Evolutionary conservation across 2,797 vertebrate species (phyloP), one percentile per base, ranked within the genome.

Genomic region (Xiphorhynchus erythropygius): DNA sequence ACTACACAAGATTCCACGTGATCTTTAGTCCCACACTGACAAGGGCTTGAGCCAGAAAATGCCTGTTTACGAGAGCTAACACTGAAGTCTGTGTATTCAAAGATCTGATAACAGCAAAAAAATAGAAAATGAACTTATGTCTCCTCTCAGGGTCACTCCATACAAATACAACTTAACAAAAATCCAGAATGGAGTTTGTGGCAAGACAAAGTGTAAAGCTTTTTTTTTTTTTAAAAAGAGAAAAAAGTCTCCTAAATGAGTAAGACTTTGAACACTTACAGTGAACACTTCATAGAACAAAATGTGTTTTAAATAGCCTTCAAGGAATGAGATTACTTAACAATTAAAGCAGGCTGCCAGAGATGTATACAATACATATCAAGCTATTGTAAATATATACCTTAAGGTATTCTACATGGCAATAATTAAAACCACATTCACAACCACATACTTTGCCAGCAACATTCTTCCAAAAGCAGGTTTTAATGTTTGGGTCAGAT

Each of bases 121-220:
- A 78, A 22, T 12, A 27, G 32, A 83, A 86, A 28, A 75, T 22
- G 4, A 86, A 46, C 18, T 77, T 73, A 11, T 12, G 33, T 59
- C 46, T 81, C 39, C 69, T 86, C 93, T 88, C 71, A 96, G 35
- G 84, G 87, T 75, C 76, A 76, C 74, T 75, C 93, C 82, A 86
- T n/a, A 84, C 57, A 89, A 83, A 80, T n/a, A 35, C 42, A 46
- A 70, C 80, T 89, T 84, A 89, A 70, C 50, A 93, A 42, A 95
- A 94, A 75, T 53, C n/a, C 10, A 52, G 39, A 39, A 79, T 32
- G 25, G 28, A 91, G 27, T 52, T 21, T 64, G 28, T 39, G 53
- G 63, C 50, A 92, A 39, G 30, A 50, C 24, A 83, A 81, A 92
- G 91, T n/a, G 27, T 41, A 94, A 44, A 84, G 67, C 28, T 87